phyloP scores from a whole-genome alignment of 2,888 invertebrate genomes.

The Syrphus vitripennis region DNA sequence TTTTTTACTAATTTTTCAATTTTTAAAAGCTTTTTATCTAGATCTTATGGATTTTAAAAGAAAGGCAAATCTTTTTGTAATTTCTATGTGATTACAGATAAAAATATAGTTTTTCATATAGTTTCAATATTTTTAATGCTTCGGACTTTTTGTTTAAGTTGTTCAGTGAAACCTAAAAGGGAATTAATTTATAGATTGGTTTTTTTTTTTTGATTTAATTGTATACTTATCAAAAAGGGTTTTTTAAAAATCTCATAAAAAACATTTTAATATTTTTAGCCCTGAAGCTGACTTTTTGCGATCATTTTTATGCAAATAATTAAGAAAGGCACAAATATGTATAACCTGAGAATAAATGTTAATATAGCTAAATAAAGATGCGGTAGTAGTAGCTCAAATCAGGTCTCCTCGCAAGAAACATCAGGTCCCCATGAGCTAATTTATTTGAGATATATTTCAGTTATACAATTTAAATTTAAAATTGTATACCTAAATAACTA shows the following conservation, averaged over 20 bases:
- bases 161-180: not conserved
- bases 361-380: too few relatives aligned
- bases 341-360: too few relatives aligned
- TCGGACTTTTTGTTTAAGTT: not conserved
- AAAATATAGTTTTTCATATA: not conserved
- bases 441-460: too few relatives aligned
- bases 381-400: too few relatives aligned
- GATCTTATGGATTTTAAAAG: not conserved
- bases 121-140: not conserved
- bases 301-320: not conserved
- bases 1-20: not conserved
- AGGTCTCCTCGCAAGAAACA: too few relatives aligned
- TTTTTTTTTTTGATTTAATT: not conserved
- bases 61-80: not conserved
- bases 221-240: not conserved
- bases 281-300: not conserved
- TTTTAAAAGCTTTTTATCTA: conserved; percentile 17
- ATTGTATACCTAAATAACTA: too few relatives aligned
- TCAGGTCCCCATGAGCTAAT: too few relatives aligned
- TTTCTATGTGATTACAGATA: not conserved
- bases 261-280: not conserved
- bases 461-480: too few relatives aligned
- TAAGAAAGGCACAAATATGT: not conserved
- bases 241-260: not conserved
- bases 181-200: not conserved